A percentile compares a stretch with the other conserved stretches of the same genome.
These are phyloP conservation scores for Columba guinea DNA, from an alignment of 2,797 vertebrate genomes.

Conservation along the genomic window DNA sequence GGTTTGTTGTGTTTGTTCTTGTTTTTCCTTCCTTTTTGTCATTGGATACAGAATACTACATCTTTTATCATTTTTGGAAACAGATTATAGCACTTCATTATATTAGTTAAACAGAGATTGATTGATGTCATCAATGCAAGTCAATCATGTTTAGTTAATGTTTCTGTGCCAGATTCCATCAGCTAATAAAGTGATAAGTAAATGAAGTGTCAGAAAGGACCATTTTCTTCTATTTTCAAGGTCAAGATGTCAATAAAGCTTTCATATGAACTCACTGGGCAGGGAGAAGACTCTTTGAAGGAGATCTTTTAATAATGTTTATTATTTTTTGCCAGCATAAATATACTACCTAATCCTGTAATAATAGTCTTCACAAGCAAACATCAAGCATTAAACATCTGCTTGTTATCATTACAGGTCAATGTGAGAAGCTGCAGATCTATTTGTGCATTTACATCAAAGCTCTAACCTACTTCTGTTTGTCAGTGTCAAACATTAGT, in stretches of 20 bases:
- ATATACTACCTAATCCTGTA: background rate
- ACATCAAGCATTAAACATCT: background rate
- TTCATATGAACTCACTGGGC: background rate
- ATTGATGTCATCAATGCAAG: conserved; percentile 51
- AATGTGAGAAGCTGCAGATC: background rate
- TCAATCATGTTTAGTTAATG: conserved; percentile 57
- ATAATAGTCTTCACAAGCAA: background rate
- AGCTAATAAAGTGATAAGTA: conserved; percentile 52
- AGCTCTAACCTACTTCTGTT: background rate
- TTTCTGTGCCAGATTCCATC: conserved; percentile 48
- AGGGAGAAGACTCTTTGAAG: background rate
- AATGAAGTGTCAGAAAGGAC: conserved; percentile 40
- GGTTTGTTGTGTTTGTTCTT: no score
- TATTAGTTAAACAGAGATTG: conserved; percentile 38
- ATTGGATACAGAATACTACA: background rate
- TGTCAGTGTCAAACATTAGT: background rate
- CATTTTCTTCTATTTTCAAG: conserved; percentile 59
- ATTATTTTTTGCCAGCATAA: conserved; percentile 8
- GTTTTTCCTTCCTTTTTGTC: background rate
- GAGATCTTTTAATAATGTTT: conserved; percentile 13
- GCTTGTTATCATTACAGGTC: background rate
- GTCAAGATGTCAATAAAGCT: conserved; percentile 58
- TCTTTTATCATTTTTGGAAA: background rate
- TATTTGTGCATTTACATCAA: background rate
- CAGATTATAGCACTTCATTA: background rate